Conservation (phyloP, 2,797 vertebrate genomes). For the Channa striata region DNA sequence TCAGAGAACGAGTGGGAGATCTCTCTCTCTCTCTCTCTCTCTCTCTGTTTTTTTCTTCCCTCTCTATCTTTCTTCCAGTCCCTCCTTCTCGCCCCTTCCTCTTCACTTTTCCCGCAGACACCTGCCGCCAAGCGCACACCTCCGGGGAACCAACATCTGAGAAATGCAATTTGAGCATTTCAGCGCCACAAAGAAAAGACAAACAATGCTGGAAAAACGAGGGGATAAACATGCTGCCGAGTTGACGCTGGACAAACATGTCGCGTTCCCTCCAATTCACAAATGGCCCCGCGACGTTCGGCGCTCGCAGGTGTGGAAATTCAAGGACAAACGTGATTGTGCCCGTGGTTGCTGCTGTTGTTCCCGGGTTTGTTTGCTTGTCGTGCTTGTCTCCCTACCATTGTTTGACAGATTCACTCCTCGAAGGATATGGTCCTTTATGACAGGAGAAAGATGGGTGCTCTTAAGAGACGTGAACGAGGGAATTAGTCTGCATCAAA, state of each 20-base stretch:
- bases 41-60: conserved; percentile 11
- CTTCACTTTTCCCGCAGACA: conserved; percentile 75
- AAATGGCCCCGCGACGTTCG: conserved; percentile 65
- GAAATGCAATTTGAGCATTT: conserved; percentile 86
- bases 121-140: conserved; percentile 83
- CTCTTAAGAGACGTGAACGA: conserved; percentile 45
- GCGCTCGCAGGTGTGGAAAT: conserved; percentile 81
- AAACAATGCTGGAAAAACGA: conserved; percentile 82
- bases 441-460: conserved; percentile 51
- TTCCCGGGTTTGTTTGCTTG: conserved; percentile 73
- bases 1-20: conserved; percentile 77
- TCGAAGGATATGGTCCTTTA: conserved; percentile 54
- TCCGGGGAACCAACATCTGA: conserved; percentile 84
- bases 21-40: conserved; percentile 20
- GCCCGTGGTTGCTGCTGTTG: conserved; percentile 61
- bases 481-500: conserved; percentile 46
- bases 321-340: conserved; percentile 81
- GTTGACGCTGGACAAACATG: conserved; percentile 83
- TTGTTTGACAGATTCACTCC: conserved; percentile 69
- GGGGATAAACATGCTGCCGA: conserved; percentile 71
- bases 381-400: conserved; percentile 58
- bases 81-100: conserved; percentile 50
- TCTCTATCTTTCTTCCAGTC: conserved; percentile 64
- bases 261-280: conserved; percentile 70
- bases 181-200: conserved; percentile 81